Evolutionary conservation across 1,140 invertebrate genomes (phyloP).

Genomic region (Tetramorium parvispinum): DNA sequence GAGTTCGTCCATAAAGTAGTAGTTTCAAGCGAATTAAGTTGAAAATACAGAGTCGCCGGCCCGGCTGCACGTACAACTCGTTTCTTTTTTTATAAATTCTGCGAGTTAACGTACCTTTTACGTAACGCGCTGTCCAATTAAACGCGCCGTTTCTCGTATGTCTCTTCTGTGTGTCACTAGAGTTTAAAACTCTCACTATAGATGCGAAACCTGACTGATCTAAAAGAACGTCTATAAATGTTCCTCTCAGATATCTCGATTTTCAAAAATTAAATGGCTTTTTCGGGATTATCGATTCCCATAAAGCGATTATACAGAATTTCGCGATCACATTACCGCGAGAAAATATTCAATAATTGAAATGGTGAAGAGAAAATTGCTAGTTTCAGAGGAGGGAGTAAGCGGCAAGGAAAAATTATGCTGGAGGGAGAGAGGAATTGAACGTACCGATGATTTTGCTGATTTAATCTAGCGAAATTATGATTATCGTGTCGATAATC

Average conservation of each 20-base stretch:
- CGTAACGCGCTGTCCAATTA: neutral
- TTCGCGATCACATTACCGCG: neutral
- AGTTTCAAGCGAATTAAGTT: neutral
- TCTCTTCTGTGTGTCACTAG: neutral
- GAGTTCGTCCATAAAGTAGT: neutral
- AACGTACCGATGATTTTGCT: slow-evolving; percentile 16
- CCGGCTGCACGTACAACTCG: neutral
- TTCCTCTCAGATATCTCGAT: neutral
- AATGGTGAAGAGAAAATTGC: slow-evolving; percentile 5
- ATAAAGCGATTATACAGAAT: neutral
- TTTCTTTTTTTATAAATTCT: neutral
- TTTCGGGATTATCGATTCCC: neutral
- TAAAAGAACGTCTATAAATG: neutral
- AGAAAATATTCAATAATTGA: slow-evolving; percentile 9
- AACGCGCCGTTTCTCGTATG: neutral
- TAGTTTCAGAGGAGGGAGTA: neutral
- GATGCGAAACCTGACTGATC: neutral
- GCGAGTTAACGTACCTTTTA: neutral
- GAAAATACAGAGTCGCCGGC: neutral
- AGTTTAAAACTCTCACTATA: neutral
- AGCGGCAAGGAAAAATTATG: slow-evolving; percentile 3
- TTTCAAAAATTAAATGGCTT: neutral
- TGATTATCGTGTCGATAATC: slow-evolving; percentile 26
- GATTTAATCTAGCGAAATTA: slow-evolving; percentile 52
- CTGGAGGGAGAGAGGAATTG: neutral